A percentile compares a stretch with the other conserved stretches of the same genome.
Evolutionary conservation across 2,113 vertebrate genomes (phyloP).

Genomic region (Mola mola): DNA sequence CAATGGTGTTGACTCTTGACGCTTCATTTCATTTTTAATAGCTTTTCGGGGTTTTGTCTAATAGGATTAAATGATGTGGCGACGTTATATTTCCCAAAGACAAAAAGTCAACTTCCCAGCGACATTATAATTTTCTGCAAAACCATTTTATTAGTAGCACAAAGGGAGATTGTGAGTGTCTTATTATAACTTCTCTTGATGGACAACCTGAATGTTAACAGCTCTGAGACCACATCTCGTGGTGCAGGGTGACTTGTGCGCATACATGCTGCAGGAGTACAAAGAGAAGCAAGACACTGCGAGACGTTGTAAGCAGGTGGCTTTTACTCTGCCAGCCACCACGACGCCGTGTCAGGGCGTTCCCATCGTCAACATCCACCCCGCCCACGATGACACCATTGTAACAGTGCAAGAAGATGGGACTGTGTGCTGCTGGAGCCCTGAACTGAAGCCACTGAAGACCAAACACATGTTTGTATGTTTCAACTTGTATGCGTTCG

Average conservation of each 20-base stretch:
- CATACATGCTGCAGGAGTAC: conserved; percentile 80
- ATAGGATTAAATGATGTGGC: background rate
- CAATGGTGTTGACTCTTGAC: background rate
- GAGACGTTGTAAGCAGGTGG: conserved; percentile 65
- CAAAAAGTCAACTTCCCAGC: too few relatives aligned
- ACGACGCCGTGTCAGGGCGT: conserved; percentile 62
- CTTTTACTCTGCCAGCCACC: conserved; percentile 79
- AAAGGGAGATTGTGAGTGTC: too few relatives aligned
- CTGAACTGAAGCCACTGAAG: conserved; percentile 82
- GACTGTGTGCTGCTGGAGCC: conserved; percentile 82
- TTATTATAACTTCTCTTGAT: too few relatives aligned
- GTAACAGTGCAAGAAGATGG: conserved; percentile 83
- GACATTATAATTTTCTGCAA: too few relatives aligned
- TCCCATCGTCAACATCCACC: conserved; percentile 73
- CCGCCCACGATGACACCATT: conserved; percentile 72
- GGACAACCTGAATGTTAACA: too few relatives aligned
- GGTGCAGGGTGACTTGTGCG: conserved; percentile 83
- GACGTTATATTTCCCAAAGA: too few relatives aligned
- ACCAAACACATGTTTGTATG: conserved; percentile 85
- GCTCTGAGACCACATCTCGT: conserved; percentile 3
- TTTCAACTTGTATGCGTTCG: conserved; percentile 27
- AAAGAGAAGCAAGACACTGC: conserved; percentile 72
- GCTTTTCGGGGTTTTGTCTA: background rate
- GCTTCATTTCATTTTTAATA: background rate
- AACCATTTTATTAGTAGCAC: too few relatives aligned